Base-by-base conservation (phyloP, 2,113 vertebrate species). In the Epinephelus moara region DNA sequence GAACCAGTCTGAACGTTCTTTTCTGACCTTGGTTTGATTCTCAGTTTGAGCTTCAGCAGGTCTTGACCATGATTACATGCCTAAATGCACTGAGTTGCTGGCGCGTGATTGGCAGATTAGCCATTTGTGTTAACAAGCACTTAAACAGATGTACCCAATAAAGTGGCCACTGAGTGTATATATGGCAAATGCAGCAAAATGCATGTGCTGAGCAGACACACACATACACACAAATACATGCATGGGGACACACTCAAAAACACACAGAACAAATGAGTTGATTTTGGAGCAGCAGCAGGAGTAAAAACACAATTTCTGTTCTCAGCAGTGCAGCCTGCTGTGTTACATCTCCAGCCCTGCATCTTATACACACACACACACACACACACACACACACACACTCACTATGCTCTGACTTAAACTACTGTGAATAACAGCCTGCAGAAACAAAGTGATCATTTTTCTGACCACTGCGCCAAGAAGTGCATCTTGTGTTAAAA, bases 271-370 rank as follows among this genome's bases (percentile, higher is more conserved):
- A 57, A 84, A 61, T n/a, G 4, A 61, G 72, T 17, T 27, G 4
- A 74, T 71, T 89, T 75, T 64, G 53, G 67, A 78, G 74, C 59
- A 83, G 59, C 90, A 85, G 88, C 67, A 4, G 81, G 79, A 80
- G 68, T 74, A 89, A 85, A 91, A 90, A 57, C 79, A 77, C 61
- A 40, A 74, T 89, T 88, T 85, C 69, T 82, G 61, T 49, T 72
- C 64, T 76, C 67, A 67, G 75, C 75, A 45, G 69, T 70, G 50
- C 23, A 52, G 50, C 85, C 75, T 62, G 89, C 87, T 81, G 87
- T 14, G 78, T 53, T 88, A 71, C 81, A 86, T 85, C 71, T 86
- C 78, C 64, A 79, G 59, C 69, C 45, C 77, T 83, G 71, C 84
- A 70, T 79, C 69, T 70, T 5, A 56, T 79, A 13, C 45, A 17